Evolutionary conservation across 2,113 vertebrate species (phyloP).

Genomic region (Struthidea cinerea): DNA sequence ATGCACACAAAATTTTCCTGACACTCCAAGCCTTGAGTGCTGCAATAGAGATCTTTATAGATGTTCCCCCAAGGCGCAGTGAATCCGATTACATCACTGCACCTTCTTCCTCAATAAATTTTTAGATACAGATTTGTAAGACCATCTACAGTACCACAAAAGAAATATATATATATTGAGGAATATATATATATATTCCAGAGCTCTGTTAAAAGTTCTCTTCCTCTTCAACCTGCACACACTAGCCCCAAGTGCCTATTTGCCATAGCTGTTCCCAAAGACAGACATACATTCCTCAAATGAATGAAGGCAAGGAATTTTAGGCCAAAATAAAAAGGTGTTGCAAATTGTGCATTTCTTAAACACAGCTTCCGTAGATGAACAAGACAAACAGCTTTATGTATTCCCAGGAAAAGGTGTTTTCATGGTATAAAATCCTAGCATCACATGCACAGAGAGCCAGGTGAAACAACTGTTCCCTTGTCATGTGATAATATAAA

Average conservation of each 20-base stretch:
- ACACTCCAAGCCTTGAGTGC: neutral
- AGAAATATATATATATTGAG: neutral
- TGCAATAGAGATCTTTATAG: neutral
- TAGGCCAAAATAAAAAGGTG: neutral
- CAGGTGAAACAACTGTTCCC: neutral
- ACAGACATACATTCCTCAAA: neutral
- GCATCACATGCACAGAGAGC: neutral
- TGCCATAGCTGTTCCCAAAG: neutral
- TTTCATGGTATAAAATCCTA: neutral
- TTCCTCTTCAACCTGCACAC: neutral
- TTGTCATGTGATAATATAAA: neutral
- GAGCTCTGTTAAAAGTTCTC: neutral
- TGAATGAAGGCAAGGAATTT: neutral
- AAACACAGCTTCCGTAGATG: neutral
- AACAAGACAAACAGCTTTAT: neutral
- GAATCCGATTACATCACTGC: neutral
- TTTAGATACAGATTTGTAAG: neutral
- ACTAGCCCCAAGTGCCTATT: neutral
- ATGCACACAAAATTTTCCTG: neutral
- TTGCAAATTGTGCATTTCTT: neutral
- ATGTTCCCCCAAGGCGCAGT: neutral
- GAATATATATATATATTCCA: neutral
- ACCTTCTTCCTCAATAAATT: neutral
- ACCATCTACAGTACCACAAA: neutral
- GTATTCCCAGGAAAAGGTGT: neutral